phyloP scores from a whole-genome alignment of 2,888 invertebrate genomes.

The Horisme vitalbata region DNA sequence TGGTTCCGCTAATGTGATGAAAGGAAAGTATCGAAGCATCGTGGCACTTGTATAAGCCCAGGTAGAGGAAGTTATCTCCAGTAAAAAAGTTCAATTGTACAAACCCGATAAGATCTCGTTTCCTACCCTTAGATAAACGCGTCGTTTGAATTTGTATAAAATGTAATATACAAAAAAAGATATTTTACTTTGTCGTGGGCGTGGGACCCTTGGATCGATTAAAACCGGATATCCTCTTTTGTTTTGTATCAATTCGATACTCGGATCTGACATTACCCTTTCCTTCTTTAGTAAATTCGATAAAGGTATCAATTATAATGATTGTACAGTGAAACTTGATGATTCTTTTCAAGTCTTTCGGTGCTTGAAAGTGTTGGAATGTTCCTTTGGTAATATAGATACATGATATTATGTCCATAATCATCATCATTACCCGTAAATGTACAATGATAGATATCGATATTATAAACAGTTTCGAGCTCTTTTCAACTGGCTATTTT shows the following conservation, averaged over 20 bases:
- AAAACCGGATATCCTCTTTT: slow-evolving; percentile 71
- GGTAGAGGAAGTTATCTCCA: slow-evolving; percentile 41
- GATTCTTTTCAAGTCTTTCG: too few species aligned
- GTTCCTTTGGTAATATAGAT: too few species aligned
- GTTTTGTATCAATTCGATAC: slow-evolving; percentile 57
- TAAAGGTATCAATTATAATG: slow-evolving; percentile 20
- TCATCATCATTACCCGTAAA: too few species aligned
- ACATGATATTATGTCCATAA: too few species aligned
- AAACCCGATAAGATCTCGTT: slow-evolving; percentile 55
- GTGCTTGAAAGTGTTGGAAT: too few species aligned
- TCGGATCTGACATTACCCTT: slow-evolving; percentile 43
- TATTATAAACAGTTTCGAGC: too few species aligned
- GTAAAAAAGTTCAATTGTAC: slow-evolving; percentile 42
- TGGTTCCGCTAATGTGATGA: slow-evolving; percentile 35
- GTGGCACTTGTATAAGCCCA: slow-evolving; percentile 48
- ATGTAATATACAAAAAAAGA: slow-evolving; percentile 35
- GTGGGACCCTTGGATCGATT: slow-evolving; percentile 59
- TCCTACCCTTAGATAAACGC: slow-evolving; percentile 45
- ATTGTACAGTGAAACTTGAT: slow-evolving; percentile 9
- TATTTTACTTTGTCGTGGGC: slow-evolving; percentile 52
- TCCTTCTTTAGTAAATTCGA: slow-evolving; percentile 34
- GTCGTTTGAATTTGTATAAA: slow-evolving; percentile 50
- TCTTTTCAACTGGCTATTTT: too few species aligned
- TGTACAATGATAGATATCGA: too few species aligned
- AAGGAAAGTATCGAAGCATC: slow-evolving; percentile 19